A percentile compares a stretch with the other conserved stretches of the same genome.
Conservation (phyloP, 2,888 invertebrate species). For the Odontomyia ornata region DNA sequence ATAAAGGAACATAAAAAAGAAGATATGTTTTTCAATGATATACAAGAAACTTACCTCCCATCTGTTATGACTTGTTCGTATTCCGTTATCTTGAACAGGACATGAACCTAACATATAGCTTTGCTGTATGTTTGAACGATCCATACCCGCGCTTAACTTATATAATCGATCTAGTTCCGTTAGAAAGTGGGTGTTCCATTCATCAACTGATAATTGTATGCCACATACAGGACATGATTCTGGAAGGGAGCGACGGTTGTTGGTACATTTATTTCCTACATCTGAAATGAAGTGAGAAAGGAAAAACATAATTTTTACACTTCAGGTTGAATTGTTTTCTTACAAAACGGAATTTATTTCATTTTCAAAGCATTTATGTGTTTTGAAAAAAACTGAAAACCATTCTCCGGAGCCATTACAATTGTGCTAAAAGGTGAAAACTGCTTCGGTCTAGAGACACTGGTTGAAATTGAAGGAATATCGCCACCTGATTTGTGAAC, state of each 20-base stretch:
- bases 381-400: too few species aligned
- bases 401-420: too few species aligned
- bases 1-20: constrained; percentile 5
- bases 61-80: constrained; percentile 67
- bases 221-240: constrained; percentile 75
- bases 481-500: too few species aligned
- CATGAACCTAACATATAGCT: constrained; percentile 63
- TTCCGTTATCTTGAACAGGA: constrained; percentile 63
- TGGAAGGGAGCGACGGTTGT: constrained; percentile 57
- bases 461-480: too few species aligned
- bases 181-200: constrained; percentile 74
- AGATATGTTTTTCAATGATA: neutral
- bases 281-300: neutral
- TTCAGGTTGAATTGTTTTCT: too few species aligned
- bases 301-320: too few species aligned
- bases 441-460: too few species aligned
- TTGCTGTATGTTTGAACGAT: constrained; percentile 62
- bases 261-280: constrained; percentile 38
- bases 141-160: constrained; percentile 67
- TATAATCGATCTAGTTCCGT: constrained; percentile 75
- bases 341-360: too few species aligned
- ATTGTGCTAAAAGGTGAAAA: too few species aligned
- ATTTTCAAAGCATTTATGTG: too few species aligned
- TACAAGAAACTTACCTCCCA: constrained; percentile 71
- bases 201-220: constrained; percentile 71